phyloP scores from a whole-genome alignment of 1,140 invertebrate species.

The Phortica variegata region DNA sequence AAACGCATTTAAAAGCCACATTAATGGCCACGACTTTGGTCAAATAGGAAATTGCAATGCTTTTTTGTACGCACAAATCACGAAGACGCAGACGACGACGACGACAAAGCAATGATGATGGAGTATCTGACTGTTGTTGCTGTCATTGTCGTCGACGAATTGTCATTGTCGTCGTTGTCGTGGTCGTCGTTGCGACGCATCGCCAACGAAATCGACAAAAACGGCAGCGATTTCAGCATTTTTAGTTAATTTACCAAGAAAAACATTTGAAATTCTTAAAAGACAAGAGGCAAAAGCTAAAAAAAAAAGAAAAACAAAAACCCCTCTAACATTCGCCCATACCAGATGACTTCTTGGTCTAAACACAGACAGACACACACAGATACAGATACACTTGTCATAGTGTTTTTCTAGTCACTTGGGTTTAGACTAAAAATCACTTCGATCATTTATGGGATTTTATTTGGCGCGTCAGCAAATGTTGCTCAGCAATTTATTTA shows the following conservation, averaged over 20 bases:
- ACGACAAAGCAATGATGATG: conserved; percentile 11
- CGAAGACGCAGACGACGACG: conserved; percentile 38
- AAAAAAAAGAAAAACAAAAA: conserved; percentile 30
- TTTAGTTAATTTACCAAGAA: conserved; percentile 57
- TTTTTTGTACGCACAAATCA: too few species aligned
- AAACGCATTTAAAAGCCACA: conserved; percentile 53
- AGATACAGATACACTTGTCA: too few species aligned
- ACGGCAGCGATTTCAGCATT: conserved; percentile 54
- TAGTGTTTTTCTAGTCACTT: conserved; percentile 23
- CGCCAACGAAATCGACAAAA: conserved; percentile 21
- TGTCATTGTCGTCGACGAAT: conserved; percentile 2
- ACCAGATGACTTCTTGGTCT: too few species aligned
- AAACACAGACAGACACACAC: too few species aligned
- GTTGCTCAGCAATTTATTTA: conserved; percentile 56
- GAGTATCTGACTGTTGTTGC: not conserved
- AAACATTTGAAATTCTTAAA: conserved; percentile 56
- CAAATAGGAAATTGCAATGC: conserved; percentile 45
- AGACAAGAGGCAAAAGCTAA: conserved; percentile 33
- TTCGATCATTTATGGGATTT: conserved; percentile 57
- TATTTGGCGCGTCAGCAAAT: conserved; percentile 57
- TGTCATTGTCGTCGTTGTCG: conserved; percentile 9
- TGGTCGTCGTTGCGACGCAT: conserved; percentile 6
- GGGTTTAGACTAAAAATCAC: conserved; percentile 53
- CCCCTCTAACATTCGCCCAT: too few species aligned
- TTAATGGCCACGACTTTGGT: conserved; percentile 51